Evolutionary conservation across 1,140 invertebrate genomes (phyloP).

Genomic region (Euura saliciscinereae): DNA sequence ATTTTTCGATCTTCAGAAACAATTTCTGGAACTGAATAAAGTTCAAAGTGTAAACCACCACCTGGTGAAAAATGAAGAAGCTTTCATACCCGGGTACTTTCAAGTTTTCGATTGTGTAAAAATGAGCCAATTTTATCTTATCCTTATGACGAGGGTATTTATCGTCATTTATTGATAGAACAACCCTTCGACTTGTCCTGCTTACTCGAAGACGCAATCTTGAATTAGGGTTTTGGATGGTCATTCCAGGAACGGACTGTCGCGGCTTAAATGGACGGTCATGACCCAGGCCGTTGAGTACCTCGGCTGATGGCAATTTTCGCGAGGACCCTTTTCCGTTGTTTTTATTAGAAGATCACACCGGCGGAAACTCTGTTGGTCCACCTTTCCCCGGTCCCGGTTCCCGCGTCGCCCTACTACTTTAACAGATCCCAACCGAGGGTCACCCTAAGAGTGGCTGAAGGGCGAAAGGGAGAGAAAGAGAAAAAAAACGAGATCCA

Average conservation of each 20-base stretch:
- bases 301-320: slow-evolving; percentile 17
- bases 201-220: background rate
- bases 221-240: background rate
- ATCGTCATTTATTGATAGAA: background rate
- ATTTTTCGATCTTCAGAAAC: no score
- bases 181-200: background rate
- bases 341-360: slow-evolving; percentile 23
- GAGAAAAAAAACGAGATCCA: background rate
- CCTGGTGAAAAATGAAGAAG: no score
- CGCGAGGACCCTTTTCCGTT: slow-evolving; percentile 20
- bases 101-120: no score
- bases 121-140: no score
- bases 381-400: background rate
- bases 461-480: background rate
- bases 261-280: background rate
- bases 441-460: background rate
- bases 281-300: slow-evolving; percentile 1
- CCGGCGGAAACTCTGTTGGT: background rate
- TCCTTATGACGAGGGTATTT: background rate
- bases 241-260: background rate
- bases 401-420: no score
- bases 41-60: no score
- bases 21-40: no score
- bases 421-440: background rate
- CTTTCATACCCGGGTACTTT: no score